Conservation (phyloP, 2,888 invertebrate species). For the Thera obeliscata region DNA sequence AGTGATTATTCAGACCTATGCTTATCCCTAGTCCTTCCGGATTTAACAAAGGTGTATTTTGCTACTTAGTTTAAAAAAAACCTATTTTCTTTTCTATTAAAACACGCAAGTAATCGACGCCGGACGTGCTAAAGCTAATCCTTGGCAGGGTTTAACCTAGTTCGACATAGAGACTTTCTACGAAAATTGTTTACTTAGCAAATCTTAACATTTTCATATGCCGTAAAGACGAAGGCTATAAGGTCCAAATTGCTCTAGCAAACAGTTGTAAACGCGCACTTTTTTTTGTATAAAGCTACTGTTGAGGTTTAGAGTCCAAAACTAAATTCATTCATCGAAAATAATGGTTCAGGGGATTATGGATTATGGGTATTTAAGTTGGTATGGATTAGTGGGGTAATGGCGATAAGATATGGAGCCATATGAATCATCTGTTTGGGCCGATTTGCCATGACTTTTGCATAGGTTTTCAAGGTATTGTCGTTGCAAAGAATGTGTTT, state of each 20-base stretch:
- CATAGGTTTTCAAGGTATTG: constrained; percentile 45
- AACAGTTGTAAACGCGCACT: constrained; percentile 22
- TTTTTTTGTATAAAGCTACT: constrained; percentile 30
- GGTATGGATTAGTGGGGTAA: constrained; percentile 66
- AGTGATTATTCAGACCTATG: background rate
- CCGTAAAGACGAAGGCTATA: background rate
- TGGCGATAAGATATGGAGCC: constrained; percentile 69
- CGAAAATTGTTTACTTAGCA: constrained; percentile 42
- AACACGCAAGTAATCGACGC: constrained; percentile 73
- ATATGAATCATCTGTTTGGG: constrained; percentile 42
- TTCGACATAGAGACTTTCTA: constrained; percentile 50
- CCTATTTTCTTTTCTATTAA: constrained; percentile 49
- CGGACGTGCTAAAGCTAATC: constrained; percentile 64
- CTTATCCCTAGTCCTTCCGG: constrained; percentile 64
- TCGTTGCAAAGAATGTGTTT: constrained; percentile 21
- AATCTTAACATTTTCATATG: constrained; percentile 3
- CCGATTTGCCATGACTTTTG: constrained; percentile 53
- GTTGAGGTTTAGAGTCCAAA: constrained; percentile 43
- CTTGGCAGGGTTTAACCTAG: constrained; percentile 46
- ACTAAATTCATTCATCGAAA: constrained; percentile 53
- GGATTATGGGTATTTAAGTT: constrained; percentile 59
- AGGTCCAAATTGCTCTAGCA: constrained; percentile 19
- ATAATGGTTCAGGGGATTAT: constrained; percentile 63
- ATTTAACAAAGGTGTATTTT: constrained; percentile 67
- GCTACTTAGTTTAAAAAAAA: constrained; percentile 58